Evolutionary conservation across 2,888 invertebrate genomes (phyloP), one percentile per base, ranked within the genome.

Genomic region (Empis livida): DNA sequence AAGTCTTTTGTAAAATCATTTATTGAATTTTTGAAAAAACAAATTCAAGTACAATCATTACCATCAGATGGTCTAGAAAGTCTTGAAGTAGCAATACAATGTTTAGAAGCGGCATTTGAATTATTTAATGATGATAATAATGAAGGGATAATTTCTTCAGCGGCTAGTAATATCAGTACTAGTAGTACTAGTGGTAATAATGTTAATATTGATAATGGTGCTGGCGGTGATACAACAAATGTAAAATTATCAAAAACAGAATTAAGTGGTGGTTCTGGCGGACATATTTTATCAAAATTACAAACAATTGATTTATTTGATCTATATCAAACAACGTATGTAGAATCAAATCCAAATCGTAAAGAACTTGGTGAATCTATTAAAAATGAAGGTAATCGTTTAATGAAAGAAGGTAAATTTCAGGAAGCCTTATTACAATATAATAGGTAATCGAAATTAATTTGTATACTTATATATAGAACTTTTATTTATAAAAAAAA

Each of bases 1-100:
- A 63, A 68, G 49, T 59, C 58, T 39, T 70, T 70, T 52, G 65
- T 70, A 5, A 60, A 61, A 42, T 59, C 65, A 38, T 67, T 69
- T 52, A 59, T 69, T 20, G 59, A 58, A 27, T 70, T 65, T 51
- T 47, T 69, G 17, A 63, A 65, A 54, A 59, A 61, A 47, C 67
- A 70, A 49, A 59, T 63, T 31, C 61, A 61, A 41, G 55, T 57
- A 0, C 55, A 58, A 20, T 45, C 53, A 4, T 60, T 70, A 48
- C 56, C 63, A 8, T 54, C 64, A 16, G 69, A 69, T 56, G 64
- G 62, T 23, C 58, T 62, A 17, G 69, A 69, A 54, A 70, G 70
- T 52, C 57, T 94, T 44, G 93, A 93, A 73, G 96, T 97, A 49
- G 92, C 93, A 37, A 81, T 89, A 55, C 95, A 96, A 71, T 96